Evolutionary conservation across 2,113 vertebrate genomes (phyloP).

Genomic region (Ameiurus melas): DNA sequence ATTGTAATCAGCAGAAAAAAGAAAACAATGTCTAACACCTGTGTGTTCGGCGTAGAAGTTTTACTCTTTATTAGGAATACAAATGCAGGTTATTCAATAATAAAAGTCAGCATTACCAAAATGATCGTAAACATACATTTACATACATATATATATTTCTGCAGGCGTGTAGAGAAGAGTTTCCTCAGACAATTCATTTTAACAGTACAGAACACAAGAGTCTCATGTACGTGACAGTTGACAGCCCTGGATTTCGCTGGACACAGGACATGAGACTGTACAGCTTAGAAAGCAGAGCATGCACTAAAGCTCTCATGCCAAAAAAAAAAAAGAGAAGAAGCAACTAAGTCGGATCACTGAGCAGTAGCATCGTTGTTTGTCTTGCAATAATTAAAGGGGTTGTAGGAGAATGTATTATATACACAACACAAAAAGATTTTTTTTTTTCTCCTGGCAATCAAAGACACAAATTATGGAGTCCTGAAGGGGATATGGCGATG

Average conservation of each 20-base stretch:
- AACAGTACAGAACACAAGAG: neutral
- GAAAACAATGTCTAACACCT: neutral
- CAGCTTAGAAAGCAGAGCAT: slow-evolving; percentile 25
- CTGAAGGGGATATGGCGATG: too few species aligned
- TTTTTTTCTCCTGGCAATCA: too few species aligned
- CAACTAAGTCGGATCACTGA: neutral
- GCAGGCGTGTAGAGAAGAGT: neutral
- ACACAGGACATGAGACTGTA: neutral
- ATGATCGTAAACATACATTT: neutral
- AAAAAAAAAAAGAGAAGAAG: neutral
- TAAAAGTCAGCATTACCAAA: slow-evolving; percentile 26
- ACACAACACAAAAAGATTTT: neutral
- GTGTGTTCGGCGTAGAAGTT: neutral
- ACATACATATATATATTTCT: neutral
- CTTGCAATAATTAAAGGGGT: slow-evolving; percentile 12
- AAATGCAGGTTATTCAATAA: slow-evolving; percentile 26
- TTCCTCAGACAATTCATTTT: neutral
- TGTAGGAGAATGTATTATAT: neutral
- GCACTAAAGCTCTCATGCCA: slow-evolving; percentile 18
- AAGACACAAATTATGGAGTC: too few species aligned
- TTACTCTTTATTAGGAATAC: slow-evolving; percentile 36
- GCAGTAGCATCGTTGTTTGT: neutral
- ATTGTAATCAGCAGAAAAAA: neutral
- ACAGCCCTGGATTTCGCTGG: slow-evolving; percentile 7
- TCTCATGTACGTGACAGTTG: neutral